A percentile compares a stretch with the other conserved stretches of the same genome.
Evolutionary conservation across 2,888 invertebrate species (phyloP).

Genomic region (Eupithecia exiguata): DNA sequence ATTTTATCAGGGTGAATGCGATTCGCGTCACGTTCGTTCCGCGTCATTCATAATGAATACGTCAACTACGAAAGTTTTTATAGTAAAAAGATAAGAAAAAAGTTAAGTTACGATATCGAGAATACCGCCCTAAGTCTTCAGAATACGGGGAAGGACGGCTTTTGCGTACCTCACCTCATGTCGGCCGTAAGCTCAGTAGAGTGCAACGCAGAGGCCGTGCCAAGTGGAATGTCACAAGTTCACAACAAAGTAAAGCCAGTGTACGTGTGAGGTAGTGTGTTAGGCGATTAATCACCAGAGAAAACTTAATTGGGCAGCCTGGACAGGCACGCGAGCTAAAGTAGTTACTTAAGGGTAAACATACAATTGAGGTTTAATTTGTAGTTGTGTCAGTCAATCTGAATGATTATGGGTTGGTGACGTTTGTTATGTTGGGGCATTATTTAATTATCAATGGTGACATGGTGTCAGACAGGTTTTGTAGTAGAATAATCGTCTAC

Average conservation of each 20-base stretch:
- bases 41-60: too few relatives aligned
- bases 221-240: constrained; percentile 33
- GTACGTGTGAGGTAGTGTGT: constrained; percentile 39
- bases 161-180: constrained; percentile 18
- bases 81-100: too few relatives aligned
- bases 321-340: constrained; percentile 62
- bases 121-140: constrained; percentile 16
- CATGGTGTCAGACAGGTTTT: not conserved
- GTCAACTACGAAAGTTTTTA: too few relatives aligned
- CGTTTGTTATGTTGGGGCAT: constrained; percentile 6
- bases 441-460: constrained; percentile 4
- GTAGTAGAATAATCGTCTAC: not conserved
- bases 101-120: not conserved
- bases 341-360: constrained; percentile 43
- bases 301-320: constrained; percentile 75
- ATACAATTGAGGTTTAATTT: constrained; percentile 25
- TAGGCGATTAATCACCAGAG: constrained; percentile 70
- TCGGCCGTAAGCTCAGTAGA: constrained; percentile 7
- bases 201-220: constrained; percentile 34
- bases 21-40: too few relatives aligned
- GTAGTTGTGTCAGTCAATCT: constrained; percentile 26
- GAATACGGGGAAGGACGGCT: constrained; percentile 24
- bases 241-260: constrained; percentile 28
- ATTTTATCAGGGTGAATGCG: too few relatives aligned
- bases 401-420: constrained; percentile 10